Evolutionary conservation across 2,888 invertebrate genomes (phyloP).

Genomic region (Scaptomyza cyrtandrae): DNA sequence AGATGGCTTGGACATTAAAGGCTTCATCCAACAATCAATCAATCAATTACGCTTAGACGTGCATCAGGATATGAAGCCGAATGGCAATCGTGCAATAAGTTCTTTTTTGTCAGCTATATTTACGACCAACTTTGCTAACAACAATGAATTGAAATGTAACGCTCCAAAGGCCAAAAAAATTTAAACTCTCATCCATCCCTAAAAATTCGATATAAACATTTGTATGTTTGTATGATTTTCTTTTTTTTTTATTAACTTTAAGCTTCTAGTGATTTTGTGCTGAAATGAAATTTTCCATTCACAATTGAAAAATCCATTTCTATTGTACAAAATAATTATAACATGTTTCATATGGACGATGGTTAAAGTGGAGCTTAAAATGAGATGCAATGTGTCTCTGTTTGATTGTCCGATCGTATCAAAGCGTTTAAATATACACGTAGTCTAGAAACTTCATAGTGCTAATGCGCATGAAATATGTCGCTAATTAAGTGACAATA

Average conservation of each 20-base stretch:
- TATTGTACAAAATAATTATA: background rate
- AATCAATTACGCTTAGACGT: constrained; percentile 75
- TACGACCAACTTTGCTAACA: constrained; percentile 68
- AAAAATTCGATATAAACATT: background rate
- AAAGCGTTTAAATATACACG: background rate
- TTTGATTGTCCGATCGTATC: background rate
- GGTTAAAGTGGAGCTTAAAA: background rate
- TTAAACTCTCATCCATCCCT: too few species aligned
- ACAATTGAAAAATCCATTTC: constrained; percentile 15
- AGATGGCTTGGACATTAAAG: background rate
- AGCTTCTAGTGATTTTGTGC: constrained; percentile 10
- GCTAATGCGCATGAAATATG: too few species aligned
- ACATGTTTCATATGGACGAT: background rate
- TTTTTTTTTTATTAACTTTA: background rate
- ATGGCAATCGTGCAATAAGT: constrained; percentile 58
- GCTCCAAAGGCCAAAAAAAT: background rate
- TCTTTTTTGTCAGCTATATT: constrained; percentile 65
- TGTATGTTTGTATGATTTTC: background rate
- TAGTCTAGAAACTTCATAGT: too few species aligned
- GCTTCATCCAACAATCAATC: constrained; percentile 60
- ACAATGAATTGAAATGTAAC: constrained; percentile 52
- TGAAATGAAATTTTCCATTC: background rate
- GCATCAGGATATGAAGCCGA: constrained; percentile 44
- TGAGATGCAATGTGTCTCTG: background rate
- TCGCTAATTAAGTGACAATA: too few species aligned